A percentile compares a stretch with the other conserved stretches of the same genome.
These are phyloP conservation scores for Syngnathus typhle DNA, from an alignment of 2,113 vertebrate genomes.

Conservation along the genomic window DNA sequence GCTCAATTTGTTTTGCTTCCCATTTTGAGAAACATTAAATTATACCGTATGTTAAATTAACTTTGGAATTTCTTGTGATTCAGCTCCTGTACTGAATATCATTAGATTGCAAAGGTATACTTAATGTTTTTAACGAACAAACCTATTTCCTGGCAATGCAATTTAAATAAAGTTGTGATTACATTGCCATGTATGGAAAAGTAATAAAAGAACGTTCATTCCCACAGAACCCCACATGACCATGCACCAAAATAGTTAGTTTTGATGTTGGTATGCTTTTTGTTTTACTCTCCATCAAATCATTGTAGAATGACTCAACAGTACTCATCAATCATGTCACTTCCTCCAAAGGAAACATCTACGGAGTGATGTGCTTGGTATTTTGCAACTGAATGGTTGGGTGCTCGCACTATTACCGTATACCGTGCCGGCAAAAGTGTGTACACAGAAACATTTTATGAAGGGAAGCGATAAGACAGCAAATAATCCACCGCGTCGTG, in stretches of 20 bases:
- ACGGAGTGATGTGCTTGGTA: background rate
- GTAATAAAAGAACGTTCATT: background rate
- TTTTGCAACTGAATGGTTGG: background rate
- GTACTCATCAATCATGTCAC: slow-evolving; percentile 3
- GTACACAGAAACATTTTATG: slow-evolving; percentile 15
- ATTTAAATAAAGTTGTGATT: background rate
- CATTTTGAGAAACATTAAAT: no score
- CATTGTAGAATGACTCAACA: slow-evolving; percentile 6
- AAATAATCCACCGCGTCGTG: slow-evolving; percentile 17
- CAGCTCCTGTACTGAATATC: background rate
- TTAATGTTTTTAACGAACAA: background rate
- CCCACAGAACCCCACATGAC: background rate
- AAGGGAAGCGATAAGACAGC: slow-evolving; percentile 3
- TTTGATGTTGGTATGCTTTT: background rate
- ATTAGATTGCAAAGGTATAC: background rate
- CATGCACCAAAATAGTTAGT: background rate
- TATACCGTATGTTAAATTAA: no score
- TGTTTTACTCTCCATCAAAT: background rate
- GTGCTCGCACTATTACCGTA: slow-evolving; percentile 3
- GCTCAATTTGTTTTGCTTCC: no score
- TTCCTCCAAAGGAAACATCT: background rate
- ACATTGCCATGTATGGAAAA: background rate
- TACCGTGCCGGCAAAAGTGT: slow-evolving; percentile 6
- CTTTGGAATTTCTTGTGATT: background rate
- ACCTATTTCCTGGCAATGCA: background rate